These are phyloP conservation scores for Pipistrellus kuhlii DNA, from an alignment of 2,797 vertebrate genomes.

Conservation along the genomic window DNA sequence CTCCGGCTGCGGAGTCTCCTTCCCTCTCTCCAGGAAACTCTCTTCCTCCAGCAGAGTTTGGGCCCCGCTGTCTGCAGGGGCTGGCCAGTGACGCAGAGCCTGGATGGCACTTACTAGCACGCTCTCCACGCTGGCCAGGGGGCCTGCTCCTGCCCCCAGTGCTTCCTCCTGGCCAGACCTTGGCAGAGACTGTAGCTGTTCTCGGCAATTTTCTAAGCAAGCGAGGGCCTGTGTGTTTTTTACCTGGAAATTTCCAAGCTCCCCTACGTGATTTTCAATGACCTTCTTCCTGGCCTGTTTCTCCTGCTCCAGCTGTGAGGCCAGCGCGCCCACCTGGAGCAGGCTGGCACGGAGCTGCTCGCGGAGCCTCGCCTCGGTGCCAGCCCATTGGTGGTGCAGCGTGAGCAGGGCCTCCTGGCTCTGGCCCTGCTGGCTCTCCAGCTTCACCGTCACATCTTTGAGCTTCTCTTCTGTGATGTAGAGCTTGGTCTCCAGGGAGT, in stretches of 20 bases:
- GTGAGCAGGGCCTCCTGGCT: constrained; percentile 87
- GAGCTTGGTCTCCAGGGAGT: constrained; percentile 94
- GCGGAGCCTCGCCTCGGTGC: constrained; percentile 89
- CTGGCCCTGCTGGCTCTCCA: constrained; percentile 90
- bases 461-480: constrained; percentile 95
- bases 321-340: constrained; percentile 88
- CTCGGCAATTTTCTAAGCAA: constrained; percentile 92
- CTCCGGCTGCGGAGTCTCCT: background rate
- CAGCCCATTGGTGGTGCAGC: constrained; percentile 87
- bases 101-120: constrained; percentile 80
- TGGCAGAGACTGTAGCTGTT: constrained; percentile 90
- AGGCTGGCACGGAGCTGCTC: constrained; percentile 89
- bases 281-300: constrained; percentile 88
- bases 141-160: constrained; percentile 66
- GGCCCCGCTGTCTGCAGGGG: rapidly evolving
- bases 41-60: constrained; percentile 34
- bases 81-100: constrained; percentile 68
- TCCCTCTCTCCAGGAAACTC: background rate
- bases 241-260: constrained; percentile 86
- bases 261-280: constrained; percentile 85
- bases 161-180: constrained; percentile 81
- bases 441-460: constrained; percentile 92
- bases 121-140: constrained; percentile 83
- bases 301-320: constrained; percentile 89
- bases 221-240: constrained; percentile 91